phyloP scores from a whole-genome alignment of 1,140 invertebrate genomes.

The Orchestia grillus region DNA sequence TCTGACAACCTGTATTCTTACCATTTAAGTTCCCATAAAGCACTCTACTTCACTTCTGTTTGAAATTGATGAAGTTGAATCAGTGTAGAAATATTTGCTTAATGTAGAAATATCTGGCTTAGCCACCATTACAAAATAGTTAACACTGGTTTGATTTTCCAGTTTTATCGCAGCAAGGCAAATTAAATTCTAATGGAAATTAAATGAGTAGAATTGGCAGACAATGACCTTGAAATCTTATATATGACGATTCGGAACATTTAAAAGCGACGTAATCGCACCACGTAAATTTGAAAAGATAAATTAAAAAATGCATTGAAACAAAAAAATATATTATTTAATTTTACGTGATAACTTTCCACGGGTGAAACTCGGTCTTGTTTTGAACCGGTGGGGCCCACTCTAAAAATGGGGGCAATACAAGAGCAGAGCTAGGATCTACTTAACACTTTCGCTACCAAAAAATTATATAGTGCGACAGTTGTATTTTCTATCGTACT shows the following conservation, averaged over 20 bases:
- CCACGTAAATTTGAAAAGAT: neutral
- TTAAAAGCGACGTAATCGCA: neutral
- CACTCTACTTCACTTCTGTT: neutral
- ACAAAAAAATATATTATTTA: neutral
- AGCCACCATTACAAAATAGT: neutral
- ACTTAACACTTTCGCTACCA: no score
- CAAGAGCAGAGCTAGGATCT: neutral
- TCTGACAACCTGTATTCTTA: no score
- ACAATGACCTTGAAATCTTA: neutral
- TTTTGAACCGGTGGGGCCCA: neutral
- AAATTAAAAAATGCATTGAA: neutral
- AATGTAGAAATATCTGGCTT: neutral
- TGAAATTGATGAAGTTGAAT: neutral
- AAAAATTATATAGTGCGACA: no score
- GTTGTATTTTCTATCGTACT: no score
- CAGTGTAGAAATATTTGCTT: neutral
- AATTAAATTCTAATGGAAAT: neutral
- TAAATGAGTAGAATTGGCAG: neutral
- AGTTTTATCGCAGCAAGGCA: neutral
- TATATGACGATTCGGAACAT: neutral
- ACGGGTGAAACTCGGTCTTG: neutral
- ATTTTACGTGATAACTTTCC: neutral
- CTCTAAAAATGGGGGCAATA: neutral
- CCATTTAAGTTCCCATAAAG: neutral
- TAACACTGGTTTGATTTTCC: neutral